Evolutionary conservation across 2,888 invertebrate genomes (phyloP), one percentile per base, ranked within the genome.

Genomic region (Ommatoiulus sabulosus): DNA sequence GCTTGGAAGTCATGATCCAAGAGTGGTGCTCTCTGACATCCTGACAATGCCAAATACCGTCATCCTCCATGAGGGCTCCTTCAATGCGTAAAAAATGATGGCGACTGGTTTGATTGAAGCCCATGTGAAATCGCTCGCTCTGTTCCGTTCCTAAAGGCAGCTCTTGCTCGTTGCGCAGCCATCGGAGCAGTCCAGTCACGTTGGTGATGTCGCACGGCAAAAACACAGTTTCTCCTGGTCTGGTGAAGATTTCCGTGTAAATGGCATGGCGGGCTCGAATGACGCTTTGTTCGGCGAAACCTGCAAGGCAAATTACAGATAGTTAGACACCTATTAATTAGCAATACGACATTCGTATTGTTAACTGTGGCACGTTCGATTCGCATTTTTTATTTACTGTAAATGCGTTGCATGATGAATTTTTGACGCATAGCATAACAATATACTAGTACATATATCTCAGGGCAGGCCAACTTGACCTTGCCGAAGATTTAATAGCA

Each of bases 1-100:
- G 94, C 91, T 94, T 94, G 46, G 95, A 91, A 44, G 91, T 90
- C 85, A 89, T 87, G 80, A 88, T 89, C 72, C 87, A 86, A 15
- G 89, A 88, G 44, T 89, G 91, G 84, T 91, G 90, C 10, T 89
- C 88, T 35, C 90, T 90, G n/a, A 90, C 84, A 84, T 91, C 91
- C 89, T 91, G 90, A 87, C 91, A 91, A 86, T 91, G 91, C 91
- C 91, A 91, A 6, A 90, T 87, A 0, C 91, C 91, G 20, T 90
- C 91, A 89, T 91, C 91, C 48, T 89, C 88, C 52, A 89, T 43
- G 15, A 87, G 63, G 7, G 88, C 89, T 17, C 87, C 88, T 24
- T 57, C 57, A 35, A 89, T 89, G 35, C 89, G 88, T 35, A 89
- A 84, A 72, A 87, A 86, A 63, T 89, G 89, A 12, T 63, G 57